Evolutionary conservation across 2,888 invertebrate species (phyloP).

Genomic region (Bellardia pandia): DNA sequence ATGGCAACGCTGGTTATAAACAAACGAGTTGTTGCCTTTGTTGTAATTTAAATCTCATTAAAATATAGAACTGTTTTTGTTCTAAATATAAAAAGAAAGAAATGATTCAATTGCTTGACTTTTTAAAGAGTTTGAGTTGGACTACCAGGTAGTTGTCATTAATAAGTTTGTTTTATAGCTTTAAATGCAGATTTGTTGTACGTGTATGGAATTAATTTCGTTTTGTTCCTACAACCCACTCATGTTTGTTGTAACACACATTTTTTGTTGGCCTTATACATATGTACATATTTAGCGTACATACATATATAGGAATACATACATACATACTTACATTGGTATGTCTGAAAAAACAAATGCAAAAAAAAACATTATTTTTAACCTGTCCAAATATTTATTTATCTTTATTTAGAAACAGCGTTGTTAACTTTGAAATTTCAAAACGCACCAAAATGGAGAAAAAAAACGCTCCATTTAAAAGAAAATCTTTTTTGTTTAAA

Average conservation of each 20-base stretch:
- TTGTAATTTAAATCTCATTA: slow-evolving; percentile 1
- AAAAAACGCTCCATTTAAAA: too few relatives aligned
- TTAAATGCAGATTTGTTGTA: neutral
- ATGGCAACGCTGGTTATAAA: too few relatives aligned
- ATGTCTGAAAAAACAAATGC: slow-evolving; percentile 12
- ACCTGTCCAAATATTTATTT: slow-evolving; percentile 45
- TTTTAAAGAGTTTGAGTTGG: too few relatives aligned
- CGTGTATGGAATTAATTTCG: slow-evolving; percentile 32
- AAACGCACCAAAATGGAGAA: too few relatives aligned
- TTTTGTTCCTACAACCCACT: slow-evolving; percentile 14
- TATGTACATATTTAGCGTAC: too few relatives aligned
- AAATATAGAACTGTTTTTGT: neutral
- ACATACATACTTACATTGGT: neutral
- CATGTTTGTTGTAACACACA: neutral
- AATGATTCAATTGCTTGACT: neutral
- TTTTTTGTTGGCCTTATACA: neutral
- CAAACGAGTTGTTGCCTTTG: neutral
- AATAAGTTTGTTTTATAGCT: neutral
- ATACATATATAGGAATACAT: neutral
- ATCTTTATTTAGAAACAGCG: neutral
- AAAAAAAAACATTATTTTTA: slow-evolving; percentile 9
- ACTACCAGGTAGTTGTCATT: neutral
- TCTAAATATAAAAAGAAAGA: neutral
- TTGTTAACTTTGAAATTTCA: too few relatives aligned
- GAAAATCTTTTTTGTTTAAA: too few relatives aligned